Evolutionary conservation across 2,888 invertebrate genomes (phyloP), one percentile per base, ranked within the genome.

Genomic region (Chrysina gloriosa): DNA sequence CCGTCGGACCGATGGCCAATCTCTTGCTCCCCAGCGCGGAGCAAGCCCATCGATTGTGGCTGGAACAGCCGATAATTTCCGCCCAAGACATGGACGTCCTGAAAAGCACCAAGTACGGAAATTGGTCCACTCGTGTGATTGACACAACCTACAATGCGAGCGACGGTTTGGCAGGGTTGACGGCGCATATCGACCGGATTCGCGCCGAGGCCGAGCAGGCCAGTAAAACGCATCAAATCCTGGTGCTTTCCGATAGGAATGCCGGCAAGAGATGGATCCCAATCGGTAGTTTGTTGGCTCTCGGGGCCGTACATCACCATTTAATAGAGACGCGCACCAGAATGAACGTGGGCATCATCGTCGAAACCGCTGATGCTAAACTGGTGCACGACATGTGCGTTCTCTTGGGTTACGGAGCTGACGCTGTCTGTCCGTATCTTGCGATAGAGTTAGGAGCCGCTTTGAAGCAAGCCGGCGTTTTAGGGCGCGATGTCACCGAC

Each of bases 311-410:
- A 1, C 98, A 99, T 84, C 98, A 98, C 80, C 92, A 96, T 81
- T 84, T 99, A 76, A 98, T 99, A 77, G 95, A 96, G 81, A 93
- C 95, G 23, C 89, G 98, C 31, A 93, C 95, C 75, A 89, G 99
- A 58, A 97, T 98, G 96, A 97, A 97, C 82, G 94, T 97, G 19
- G 98, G 96, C 34, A 85, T 99, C 65, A 89, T 99, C 65, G 87
- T 98, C 65, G 99, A 99, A 84, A 96, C 97, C 0, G 99, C 94
- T 1, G 98, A 99, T 83, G 97, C 97, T 0, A 89, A 97, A 76
- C 96, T 93, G 78, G 96, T 98, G 0, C 98, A 98, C 81, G 98
- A 99, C 79, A 92, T 98, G 84, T 98, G 97, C 78, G 95, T 97
- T 0, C 85, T 99, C 21, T 87, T 99, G 29, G 98, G 91, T 63